phyloP scores from a whole-genome alignment of 2,113 vertebrate genomes.

The Alexandromys fortis region DNA sequence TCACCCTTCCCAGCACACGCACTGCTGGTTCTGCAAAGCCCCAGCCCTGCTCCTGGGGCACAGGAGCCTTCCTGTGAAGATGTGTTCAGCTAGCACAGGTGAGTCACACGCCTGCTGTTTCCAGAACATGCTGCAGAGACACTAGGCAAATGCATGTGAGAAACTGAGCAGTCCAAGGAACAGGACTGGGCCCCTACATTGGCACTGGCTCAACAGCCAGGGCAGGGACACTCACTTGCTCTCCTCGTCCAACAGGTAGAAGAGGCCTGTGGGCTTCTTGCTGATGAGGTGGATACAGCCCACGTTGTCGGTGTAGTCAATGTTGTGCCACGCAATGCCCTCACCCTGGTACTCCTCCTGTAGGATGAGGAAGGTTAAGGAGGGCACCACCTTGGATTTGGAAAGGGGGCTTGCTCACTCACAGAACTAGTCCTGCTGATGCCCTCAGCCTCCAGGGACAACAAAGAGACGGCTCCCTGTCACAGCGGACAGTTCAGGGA shows the following conservation, averaged over 20 bases:
- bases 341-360: conserved; percentile 98
- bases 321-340: conserved; percentile 98
- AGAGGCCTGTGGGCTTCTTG: conserved; percentile 98
- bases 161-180: not conserved
- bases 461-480: not conserved
- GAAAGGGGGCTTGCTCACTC: not conserved
- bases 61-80: fast-evolving
- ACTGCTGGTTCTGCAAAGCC: not conserved
- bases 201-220: not conserved
- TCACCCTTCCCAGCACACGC: too few species aligned
- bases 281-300: conserved; percentile 98
- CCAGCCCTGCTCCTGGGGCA: fast-evolving
- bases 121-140: not conserved
- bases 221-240: conserved; percentile 93
- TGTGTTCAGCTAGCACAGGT: not conserved
- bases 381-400: not conserved
- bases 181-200: too few species aligned
- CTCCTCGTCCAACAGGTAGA: conserved; percentile 97
- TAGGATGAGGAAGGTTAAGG: not conserved
- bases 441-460: not conserved
- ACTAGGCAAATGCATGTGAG: not conserved
- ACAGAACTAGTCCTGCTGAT: not conserved
- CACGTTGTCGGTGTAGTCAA: conserved; percentile 98
- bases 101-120: fast-evolving
- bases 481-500: not conserved